Evolutionary conservation across 1,140 invertebrate species (phyloP), one percentile per base, ranked within the genome.

Genomic region (Dreissena rostriformis): DNA sequence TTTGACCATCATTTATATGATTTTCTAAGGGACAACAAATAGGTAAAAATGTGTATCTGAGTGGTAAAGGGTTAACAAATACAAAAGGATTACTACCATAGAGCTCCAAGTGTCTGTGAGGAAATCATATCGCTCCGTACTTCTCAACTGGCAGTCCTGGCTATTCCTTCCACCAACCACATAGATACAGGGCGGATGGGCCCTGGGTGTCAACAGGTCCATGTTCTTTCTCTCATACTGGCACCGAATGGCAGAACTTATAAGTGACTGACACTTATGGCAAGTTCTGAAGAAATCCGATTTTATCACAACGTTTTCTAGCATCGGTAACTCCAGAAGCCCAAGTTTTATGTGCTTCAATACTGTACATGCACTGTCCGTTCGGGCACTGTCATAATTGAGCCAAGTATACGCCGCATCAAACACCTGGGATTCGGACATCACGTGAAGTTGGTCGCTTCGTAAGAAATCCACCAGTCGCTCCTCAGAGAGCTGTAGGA

Each of bases 381-480:
- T 57, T 19, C 91, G 80, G 22, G 84, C 84, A 17, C 82, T 74
- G 75, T 92, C 91, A 72, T 88, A 90, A 63, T 92, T 88, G 15
- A 93, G 81, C 92, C 92, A 93, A 1, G 86, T 80, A 11, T 86
- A 88, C 0, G 89, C 90, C 1, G 92, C 91, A 67, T 93, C 91
- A 82, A 91, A 90, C 76, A 98, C 97, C 96, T 97, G 88, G n/a
- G 88, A 83, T 73, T 92, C 91, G 61, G 86, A 86, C 15, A 84
- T 88, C 19, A 93, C 92, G 65, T 91, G 90, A 15, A 93, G 84
- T 70, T 90, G 90, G 68, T 93, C 91, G 87, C 90, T 91, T 71
- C 90, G 88, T 19, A 93, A 82, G 65, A 93, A 52, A 26, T 86
- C 79, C 11, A 91, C 76, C 17, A 93, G 76, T 29, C 88, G 74